These are phyloP conservation scores for Cydia amplana DNA, from an alignment of 1,140 invertebrate species.

Conservation along the genomic window DNA sequence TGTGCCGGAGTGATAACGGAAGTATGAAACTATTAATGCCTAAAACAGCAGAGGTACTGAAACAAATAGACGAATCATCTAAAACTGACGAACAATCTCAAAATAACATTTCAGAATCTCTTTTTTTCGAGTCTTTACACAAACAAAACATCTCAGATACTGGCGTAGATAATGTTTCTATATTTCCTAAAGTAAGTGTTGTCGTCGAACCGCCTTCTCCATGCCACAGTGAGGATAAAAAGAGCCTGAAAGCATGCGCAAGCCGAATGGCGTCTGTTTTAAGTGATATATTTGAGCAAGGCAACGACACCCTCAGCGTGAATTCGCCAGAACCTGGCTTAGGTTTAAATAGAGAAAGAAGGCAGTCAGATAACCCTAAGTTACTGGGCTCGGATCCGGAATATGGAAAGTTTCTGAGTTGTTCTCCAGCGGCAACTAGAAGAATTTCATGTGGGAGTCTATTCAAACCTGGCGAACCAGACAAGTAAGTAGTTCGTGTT, in stretches of 20 bases:
- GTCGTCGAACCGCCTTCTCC: conserved; percentile 86
- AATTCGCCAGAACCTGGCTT: conserved; percentile 69
- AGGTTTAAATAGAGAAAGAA: conserved; percentile 64
- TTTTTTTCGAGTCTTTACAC: conserved; percentile 25
- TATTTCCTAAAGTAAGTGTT: conserved; percentile 83
- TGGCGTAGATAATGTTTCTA: conserved; percentile 44
- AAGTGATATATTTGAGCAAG: conserved; percentile 73
- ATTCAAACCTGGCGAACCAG: conserved; percentile 83
- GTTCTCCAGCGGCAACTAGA: conserved; percentile 87
- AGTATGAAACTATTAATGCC: conserved; percentile 63
- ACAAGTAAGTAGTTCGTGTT: conserved; percentile 76
- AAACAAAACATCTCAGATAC: conserved; percentile 34
- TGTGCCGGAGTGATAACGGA: conserved; percentile 52
- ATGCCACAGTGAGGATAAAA: conserved; percentile 77
- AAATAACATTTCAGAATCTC: conserved; percentile 11
- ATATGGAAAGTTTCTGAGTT: conserved; percentile 81
- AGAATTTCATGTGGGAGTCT: conserved; percentile 89
- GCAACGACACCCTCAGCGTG: conserved; percentile 67
- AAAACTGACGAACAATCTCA: conserved; percentile 23
- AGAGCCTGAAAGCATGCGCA: conserved; percentile 60
- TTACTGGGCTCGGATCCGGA: conserved; percentile 81
- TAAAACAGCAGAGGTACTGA: conserved; percentile 57
- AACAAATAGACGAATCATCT: conserved; percentile 45
- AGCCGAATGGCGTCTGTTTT: conserved; percentile 72
- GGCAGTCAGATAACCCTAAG: conserved; percentile 82